Evolutionary conservation across 1,140 invertebrate species (phyloP).

Genomic region (Pseudomyrmex gracilis): DNA sequence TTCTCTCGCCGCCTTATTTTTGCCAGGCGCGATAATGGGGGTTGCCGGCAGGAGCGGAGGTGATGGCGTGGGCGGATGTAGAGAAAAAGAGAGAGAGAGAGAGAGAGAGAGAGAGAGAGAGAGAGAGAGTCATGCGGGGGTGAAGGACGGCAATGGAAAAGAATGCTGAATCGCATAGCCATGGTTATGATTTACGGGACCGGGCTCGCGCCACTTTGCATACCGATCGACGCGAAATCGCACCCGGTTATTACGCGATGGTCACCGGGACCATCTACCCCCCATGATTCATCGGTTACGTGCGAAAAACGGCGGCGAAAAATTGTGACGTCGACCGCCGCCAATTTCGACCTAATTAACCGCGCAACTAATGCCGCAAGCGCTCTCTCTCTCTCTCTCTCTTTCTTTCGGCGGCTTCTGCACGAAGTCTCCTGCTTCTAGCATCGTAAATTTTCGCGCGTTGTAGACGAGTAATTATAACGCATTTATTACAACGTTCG

Average conservation of each 20-base stretch:
- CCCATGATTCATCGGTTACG: constrained; percentile 68
- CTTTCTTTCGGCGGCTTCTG: neutral
- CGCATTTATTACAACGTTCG: constrained; percentile 32
- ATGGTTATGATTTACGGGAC: constrained; percentile 71
- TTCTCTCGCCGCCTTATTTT: constrained; percentile 70
- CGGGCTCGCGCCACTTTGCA: constrained; percentile 71
- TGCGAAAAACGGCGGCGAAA: constrained; percentile 75
- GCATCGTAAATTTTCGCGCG: constrained; percentile 30
- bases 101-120: too few species aligned
- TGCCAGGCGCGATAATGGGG: constrained; percentile 72
- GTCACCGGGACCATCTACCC: constrained; percentile 37
- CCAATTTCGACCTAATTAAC: constrained; percentile 72
- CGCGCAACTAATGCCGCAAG: constrained; percentile 28
- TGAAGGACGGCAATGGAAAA: constrained; percentile 58
- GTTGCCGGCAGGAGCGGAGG: constrained; percentile 64
- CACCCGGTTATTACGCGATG: constrained; percentile 67
- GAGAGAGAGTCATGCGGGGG: neutral
- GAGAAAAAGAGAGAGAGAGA: too few species aligned
- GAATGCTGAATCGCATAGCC: constrained; percentile 70
- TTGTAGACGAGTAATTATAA: constrained; percentile 17
- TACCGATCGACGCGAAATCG: constrained; percentile 75
- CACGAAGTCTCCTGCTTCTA: constrained; percentile 14
- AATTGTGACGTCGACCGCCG: constrained; percentile 61
- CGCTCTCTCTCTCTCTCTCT: too few species aligned
- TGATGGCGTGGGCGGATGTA: constrained; percentile 53